These are phyloP conservation scores for Lypha dubia DNA, from an alignment of 2,888 invertebrate genomes.

Conservation along the genomic window DNA sequence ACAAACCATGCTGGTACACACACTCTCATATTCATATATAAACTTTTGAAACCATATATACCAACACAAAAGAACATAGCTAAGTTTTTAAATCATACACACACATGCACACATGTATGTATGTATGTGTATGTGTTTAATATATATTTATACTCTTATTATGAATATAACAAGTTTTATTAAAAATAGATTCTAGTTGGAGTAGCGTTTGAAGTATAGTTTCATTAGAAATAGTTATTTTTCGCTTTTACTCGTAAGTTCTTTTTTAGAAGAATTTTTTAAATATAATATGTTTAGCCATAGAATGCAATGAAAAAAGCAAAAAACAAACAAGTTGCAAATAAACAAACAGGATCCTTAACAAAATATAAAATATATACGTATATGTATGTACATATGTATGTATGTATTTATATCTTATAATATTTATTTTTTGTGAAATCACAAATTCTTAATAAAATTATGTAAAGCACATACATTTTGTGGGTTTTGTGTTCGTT, in stretches of 20 bases:
- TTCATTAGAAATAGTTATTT: constrained; percentile 67
- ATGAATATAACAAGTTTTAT: constrained; percentile 44
- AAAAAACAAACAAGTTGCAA: constrained; percentile 20
- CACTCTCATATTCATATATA: background rate
- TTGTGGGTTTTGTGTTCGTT: constrained; percentile 27
- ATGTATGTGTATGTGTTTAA: background rate
- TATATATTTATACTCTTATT: constrained; percentile 22
- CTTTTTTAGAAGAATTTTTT: constrained; percentile 64
- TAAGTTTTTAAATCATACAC: background rate
- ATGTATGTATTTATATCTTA: constrained; percentile 34
- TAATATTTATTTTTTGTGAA: constrained; percentile 48
- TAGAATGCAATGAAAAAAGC: constrained; percentile 22
- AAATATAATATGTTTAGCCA: constrained; percentile 49
- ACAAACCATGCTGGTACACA: background rate
- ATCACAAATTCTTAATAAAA: constrained; percentile 46
- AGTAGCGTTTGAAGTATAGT: constrained; percentile 62
- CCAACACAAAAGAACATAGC: background rate
- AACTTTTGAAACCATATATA: background rate
- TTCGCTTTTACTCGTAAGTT: constrained; percentile 35
- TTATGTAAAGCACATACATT: constrained; percentile 17
- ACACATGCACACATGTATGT: background rate
- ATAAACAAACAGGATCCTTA: constrained; percentile 45
- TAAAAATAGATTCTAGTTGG: constrained; percentile 63
- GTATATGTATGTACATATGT: too few species aligned
- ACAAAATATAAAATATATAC: constrained; percentile 51